Evolutionary conservation across 2,797 vertebrate species (phyloP).

Genomic region (Calcarius lapponicus): DNA sequence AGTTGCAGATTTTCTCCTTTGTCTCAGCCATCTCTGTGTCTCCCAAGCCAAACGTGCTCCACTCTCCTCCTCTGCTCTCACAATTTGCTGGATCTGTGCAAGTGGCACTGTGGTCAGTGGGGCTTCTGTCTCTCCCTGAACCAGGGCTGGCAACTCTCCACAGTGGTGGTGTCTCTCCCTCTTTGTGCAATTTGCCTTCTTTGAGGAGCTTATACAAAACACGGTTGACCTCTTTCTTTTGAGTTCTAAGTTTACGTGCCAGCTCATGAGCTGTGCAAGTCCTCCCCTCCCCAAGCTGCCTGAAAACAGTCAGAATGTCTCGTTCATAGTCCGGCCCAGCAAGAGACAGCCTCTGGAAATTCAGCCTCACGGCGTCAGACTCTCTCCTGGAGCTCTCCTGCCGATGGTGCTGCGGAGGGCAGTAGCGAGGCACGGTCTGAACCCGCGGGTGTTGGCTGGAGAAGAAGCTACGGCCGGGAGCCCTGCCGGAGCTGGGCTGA

Average conservation of each 20-base stretch:
- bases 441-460: background rate
- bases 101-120: rapidly evolving
- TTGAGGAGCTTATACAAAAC: constrained; percentile 81
- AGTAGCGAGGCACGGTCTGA: background rate
- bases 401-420: background rate
- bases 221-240: constrained; percentile 85
- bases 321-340: background rate
- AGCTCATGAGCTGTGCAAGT: constrained; percentile 76
- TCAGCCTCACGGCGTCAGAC: background rate
- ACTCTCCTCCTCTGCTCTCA: background rate
- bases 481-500: background rate
- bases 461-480: background rate
- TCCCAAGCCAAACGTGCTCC: background rate
- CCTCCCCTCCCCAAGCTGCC: constrained; percentile 70
- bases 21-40: constrained; percentile 77
- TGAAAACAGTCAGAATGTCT: constrained; percentile 73
- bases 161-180: constrained; percentile 75
- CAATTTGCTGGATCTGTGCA: background rate
- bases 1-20: constrained; percentile 84
- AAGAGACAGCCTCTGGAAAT: constrained; percentile 58
- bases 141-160: constrained; percentile 75
- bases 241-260: constrained; percentile 70
- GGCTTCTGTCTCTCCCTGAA: background rate
- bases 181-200: constrained; percentile 71
- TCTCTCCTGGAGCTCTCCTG: background rate